A percentile compares a stretch with the other conserved stretches of the same genome.
Evolutionary conservation across 2,113 vertebrate genomes (phyloP).

Genomic region (Hippocampus comes): DNA sequence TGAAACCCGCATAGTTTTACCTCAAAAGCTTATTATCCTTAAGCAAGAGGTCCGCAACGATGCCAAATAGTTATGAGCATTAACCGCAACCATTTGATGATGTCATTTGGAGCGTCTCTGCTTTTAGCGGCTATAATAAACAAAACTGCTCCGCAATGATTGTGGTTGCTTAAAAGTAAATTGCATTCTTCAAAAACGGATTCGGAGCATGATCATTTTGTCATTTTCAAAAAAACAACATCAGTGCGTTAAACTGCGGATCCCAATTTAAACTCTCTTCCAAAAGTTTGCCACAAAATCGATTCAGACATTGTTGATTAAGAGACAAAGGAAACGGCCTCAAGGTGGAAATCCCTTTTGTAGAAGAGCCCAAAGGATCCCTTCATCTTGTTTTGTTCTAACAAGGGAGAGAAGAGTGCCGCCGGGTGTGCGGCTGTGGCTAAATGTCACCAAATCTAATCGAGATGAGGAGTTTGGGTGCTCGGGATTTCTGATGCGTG

Average conservation of each 20-base stretch:
- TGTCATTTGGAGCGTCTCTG: background rate
- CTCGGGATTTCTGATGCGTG: constrained; percentile 41
- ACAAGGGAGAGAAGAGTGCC: background rate
- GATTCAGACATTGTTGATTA: no score
- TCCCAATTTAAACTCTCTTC: no score
- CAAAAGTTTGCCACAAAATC: no score
- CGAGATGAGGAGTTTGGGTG: constrained; percentile 15
- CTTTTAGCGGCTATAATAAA: background rate
- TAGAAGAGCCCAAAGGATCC: background rate
- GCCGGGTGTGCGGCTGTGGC: background rate
- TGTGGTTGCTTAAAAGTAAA: background rate
- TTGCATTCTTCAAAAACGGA: no score
- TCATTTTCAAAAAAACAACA: no score
- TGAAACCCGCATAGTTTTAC: background rate
- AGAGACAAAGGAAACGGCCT: no score
- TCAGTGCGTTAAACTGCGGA: no score
- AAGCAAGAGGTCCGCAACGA: background rate
- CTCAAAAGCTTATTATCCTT: background rate
- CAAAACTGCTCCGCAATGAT: background rate
- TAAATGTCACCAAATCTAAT: constrained; percentile 10
- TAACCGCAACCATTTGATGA: background rate
- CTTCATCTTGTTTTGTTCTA: background rate
- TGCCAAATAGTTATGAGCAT: background rate
- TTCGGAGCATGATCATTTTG: no score
- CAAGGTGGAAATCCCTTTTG: background rate